Percentiles rank a stretch among this genome's conserved stretches.
Evolutionary conservation across 2,113 vertebrate species (phyloP).

Genomic region (Clarias macrocephalus): DNA sequence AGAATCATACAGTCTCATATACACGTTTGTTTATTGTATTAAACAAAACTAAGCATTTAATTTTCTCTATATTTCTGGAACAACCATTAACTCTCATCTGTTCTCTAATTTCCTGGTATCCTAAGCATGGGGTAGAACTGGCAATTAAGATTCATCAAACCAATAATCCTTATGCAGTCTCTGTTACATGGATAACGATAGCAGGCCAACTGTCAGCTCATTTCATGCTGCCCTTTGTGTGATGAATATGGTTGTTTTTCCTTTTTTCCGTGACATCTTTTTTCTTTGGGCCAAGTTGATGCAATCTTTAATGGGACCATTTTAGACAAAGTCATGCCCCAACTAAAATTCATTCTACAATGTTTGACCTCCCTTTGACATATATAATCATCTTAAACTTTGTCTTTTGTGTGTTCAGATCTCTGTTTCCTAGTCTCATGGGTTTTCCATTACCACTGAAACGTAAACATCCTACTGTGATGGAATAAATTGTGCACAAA

Average conservation of each 20-base stretch:
- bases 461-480: not conserved
- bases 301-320: not conserved
- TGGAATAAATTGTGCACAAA: slow-evolving; percentile 12
- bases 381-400: not conserved
- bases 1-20: not conserved
- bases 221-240: slow-evolving; percentile 19
- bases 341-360: slow-evolving; percentile 7
- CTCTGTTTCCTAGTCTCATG: not conserved
- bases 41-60: not conserved
- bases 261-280: slow-evolving; percentile 1
- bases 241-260: not conserved
- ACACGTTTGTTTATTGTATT: not conserved
- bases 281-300: not conserved
- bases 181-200: not conserved
- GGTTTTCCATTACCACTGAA: not conserved
- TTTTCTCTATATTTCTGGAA: not conserved
- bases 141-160: not conserved
- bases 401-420: not conserved
- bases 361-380: not conserved
- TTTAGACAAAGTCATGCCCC: not conserved
- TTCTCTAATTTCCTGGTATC: not conserved
- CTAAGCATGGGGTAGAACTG: not conserved
- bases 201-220: slow-evolving; percentile 20
- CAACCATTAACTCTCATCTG: not conserved
- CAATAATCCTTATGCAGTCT: not conserved